Base-by-base conservation (phyloP, 2,113 vertebrate genomes). In the Aspiorhynchus laticeps region DNA sequence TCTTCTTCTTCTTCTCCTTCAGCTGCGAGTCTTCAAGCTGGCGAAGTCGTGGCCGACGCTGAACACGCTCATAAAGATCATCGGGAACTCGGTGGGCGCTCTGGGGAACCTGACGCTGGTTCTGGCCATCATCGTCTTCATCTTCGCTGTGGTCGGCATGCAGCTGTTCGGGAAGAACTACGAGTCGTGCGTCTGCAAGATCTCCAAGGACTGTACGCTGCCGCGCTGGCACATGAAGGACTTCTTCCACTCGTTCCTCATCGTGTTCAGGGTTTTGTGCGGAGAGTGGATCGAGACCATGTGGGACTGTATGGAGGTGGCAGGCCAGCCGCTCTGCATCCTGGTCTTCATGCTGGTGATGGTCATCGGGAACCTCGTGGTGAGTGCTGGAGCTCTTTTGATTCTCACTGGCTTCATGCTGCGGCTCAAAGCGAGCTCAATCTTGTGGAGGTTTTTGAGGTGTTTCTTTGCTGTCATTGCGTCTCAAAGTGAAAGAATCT, bases 251-350 rank as follows among this genome's bases (percentile, higher is more conserved):
- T 97, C 97, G 0, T 97, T 99, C 92, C 97, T 99, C 10, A 90
- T 99, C 6, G 59, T 99, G 79, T 99, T 98, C 92, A 94, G 98
- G 48, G 97, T 98, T 36, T 94, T 99, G 71, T 99, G 97, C 0
- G 98, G 98, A 14, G 98, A 99, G 92, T 99, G 98, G 98, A 99
- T 99, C 0, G 97, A 99, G 90, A 99, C 98, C 92, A 98, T 99
- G 98, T 99, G 98, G 98, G 95, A 95, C 78, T 99, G 98, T 91
- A 98, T 99, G 98, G 92, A 97, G 38, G 97, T 98, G 0, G 95
- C 96, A 1, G 94, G 95, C 0, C 93, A 94, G 69, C 92, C 96
- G 0, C 86, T 97, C 26, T 99, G 98, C 90, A 92, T 99, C 74
- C 87, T 97, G 48, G 96, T 99, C 87, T 99, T 99, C 94, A 93